Conservation (phyloP, 2,888 invertebrate species). For the Auanema freiburgensis region DNA sequence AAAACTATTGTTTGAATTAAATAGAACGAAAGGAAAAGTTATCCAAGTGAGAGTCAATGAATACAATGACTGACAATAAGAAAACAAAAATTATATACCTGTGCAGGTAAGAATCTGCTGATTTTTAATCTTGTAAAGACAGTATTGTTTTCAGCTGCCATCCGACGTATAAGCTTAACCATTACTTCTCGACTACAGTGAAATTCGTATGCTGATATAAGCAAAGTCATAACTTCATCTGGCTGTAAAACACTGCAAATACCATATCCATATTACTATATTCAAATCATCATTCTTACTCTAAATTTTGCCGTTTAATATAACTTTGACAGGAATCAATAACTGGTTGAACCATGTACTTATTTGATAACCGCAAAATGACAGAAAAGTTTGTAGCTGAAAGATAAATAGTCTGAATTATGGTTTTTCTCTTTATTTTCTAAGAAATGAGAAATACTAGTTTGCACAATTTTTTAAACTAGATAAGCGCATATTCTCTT, state of each 20-base stretch:
- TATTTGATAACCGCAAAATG: conserved; percentile 54
- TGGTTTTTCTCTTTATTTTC: conserved; percentile 2
- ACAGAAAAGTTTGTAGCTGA: conserved; percentile 51
- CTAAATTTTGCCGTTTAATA: conserved; percentile 40
- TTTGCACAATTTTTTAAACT: not conserved
- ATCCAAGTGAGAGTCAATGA: no score
- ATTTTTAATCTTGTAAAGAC: conserved; percentile 55
- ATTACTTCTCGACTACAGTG: conserved; percentile 45
- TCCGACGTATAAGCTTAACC: conserved; percentile 43
- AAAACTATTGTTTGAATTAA: no score
- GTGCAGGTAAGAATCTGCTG: conserved; percentile 51
- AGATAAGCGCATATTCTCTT: no score
- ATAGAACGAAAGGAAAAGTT: no score
- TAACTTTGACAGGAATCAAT: conserved; percentile 52
- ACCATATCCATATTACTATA: not conserved
- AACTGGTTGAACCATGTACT: conserved; percentile 55
- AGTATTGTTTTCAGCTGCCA: conserved; percentile 50
- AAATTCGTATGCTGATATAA: conserved; percentile 51
- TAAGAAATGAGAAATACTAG: not conserved
- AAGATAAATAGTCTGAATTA: conserved; percentile 20
- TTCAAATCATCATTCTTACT: conserved; percentile 32
- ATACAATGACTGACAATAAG: not conserved
- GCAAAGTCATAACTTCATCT: conserved; percentile 56
- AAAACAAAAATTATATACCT: conserved; percentile 21
- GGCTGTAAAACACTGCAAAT: conserved; percentile 46